Evolutionary conservation across 2,797 vertebrate species (phyloP).

Genomic region (Orestias chungarensis): DNA sequence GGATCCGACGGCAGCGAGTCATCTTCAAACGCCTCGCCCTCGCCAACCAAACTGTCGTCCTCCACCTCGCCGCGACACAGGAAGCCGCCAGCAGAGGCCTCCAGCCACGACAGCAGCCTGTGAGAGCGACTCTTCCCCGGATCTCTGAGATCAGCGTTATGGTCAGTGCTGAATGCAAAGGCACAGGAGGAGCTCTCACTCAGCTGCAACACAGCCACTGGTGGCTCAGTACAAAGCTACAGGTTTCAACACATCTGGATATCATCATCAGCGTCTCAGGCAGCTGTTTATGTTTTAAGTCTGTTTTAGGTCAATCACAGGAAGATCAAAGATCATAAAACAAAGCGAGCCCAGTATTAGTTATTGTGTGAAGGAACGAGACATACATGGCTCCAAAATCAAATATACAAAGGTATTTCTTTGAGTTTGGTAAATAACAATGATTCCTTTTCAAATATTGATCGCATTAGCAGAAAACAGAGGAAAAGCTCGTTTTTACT

Average conservation of each 20-base stretch:
- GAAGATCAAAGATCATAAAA: background rate
- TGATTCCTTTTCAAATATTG: background rate
- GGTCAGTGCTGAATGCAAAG: constrained; percentile 1
- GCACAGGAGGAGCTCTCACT: constrained; percentile 15
- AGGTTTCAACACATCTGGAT: constrained; percentile 12
- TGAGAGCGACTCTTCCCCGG: constrained; percentile 30
- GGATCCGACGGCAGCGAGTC: constrained; percentile 86
- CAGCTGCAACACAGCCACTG: constrained; percentile 6
- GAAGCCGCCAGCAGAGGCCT: constrained; percentile 80
- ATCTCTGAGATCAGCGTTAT: constrained; percentile 13
- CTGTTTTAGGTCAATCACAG: background rate
- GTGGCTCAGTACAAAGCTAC: constrained; percentile 10
- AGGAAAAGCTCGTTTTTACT: background rate
- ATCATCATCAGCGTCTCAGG: constrained; percentile 8
- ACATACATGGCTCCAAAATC: background rate
- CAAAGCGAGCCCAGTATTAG: background rate
- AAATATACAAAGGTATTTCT: too few species aligned
- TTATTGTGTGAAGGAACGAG: background rate
- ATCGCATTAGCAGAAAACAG: background rate
- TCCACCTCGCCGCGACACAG: constrained; percentile 90
- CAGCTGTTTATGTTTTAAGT: constrained; percentile 12
- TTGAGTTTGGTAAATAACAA: too few species aligned
- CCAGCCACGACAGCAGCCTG: constrained; percentile 85
- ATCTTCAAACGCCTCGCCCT: constrained; percentile 87
- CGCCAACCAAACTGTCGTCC: constrained; percentile 87